Conservation (phyloP, 2,113 vertebrate genomes). For the Pyrgilauda ruficollis region DNA sequence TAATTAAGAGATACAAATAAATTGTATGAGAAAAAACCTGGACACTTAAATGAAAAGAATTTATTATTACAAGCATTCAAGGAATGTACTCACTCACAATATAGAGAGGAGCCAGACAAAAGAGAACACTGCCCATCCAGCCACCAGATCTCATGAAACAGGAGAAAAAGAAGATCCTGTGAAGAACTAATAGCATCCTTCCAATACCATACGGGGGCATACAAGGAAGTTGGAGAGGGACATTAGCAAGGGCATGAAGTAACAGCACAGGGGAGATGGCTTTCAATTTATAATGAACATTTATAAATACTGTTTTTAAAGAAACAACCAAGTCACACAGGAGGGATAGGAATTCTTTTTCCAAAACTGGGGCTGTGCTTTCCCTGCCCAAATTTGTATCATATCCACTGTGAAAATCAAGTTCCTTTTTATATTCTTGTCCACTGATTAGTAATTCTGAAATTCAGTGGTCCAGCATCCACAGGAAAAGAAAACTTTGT, state of each 20-base stretch:
- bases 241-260: neutral
- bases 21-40: neutral
- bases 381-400: neutral
- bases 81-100: neutral
- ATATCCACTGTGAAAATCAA: neutral
- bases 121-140: neutral
- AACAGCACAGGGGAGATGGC: neutral
- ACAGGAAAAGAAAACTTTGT: neutral
- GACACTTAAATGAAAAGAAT: neutral
- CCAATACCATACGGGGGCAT: neutral
- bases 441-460: neutral
- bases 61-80: neutral
- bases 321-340: neutral
- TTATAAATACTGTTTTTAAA: neutral
- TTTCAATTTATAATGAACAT: neutral
- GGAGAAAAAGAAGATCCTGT: neutral
- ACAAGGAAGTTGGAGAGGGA: neutral
- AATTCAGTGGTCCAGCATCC: neutral
- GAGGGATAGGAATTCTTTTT: neutral
- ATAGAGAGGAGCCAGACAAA: neutral
- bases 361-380: rapidly evolving
- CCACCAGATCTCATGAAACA: neutral
- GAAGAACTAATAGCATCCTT: neutral
- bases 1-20: neutral
- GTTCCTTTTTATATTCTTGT: neutral